These are phyloP conservation scores for Australoheros facetus DNA, from an alignment of 2,797 vertebrate species.

Conservation along the genomic window DNA sequence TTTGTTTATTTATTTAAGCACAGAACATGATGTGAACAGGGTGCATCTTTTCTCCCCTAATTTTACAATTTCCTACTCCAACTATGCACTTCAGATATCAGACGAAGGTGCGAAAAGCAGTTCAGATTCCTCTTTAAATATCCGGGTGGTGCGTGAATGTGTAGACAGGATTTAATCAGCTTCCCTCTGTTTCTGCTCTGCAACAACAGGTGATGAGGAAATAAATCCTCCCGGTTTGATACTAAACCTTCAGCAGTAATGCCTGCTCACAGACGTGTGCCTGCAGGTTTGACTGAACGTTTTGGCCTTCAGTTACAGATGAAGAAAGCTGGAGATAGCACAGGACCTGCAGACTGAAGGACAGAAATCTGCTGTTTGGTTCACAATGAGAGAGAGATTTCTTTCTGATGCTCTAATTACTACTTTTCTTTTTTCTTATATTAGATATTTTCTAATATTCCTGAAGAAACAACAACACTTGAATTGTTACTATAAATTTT, in stretches of 20 bases:
- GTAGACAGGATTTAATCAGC: neutral
- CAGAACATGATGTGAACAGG: neutral
- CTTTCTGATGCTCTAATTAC: neutral
- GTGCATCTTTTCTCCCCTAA: neutral
- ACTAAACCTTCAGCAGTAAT: neutral
- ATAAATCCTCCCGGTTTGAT: neutral
- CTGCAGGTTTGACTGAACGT: neutral
- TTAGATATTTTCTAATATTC: neutral
- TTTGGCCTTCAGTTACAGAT: neutral
- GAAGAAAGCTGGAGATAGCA: no score
- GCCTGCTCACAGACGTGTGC: neutral
- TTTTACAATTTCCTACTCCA: neutral
- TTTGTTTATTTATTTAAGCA: neutral
- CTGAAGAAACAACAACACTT: neutral
- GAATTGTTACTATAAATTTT: neutral
- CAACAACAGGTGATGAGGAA: neutral
- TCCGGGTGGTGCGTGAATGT: neutral
- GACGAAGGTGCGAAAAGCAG: neutral
- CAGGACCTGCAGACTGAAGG: no score
- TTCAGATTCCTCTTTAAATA: neutral
- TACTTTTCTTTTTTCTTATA: neutral
- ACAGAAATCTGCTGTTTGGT: neutral
- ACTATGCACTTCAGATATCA: neutral
- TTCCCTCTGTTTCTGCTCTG: neutral
- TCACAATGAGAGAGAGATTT: neutral